Percentiles rank a stretch among this genome's conserved stretches.
Evolutionary conservation across 2,113 vertebrate genomes (phyloP).

Genomic region (Python bivittatus): DNA sequence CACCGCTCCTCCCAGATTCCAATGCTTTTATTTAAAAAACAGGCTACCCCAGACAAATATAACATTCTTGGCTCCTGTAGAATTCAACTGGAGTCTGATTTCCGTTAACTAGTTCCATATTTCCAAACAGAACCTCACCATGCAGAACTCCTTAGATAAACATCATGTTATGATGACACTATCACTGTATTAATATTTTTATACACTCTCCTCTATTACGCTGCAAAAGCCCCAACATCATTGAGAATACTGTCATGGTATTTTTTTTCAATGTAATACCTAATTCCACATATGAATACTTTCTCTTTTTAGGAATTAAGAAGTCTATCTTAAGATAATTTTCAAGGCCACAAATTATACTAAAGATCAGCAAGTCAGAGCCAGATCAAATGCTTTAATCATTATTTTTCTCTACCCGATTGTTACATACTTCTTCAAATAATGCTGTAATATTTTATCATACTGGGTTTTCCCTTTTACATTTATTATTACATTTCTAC

Average conservation of each 20-base stretch:
- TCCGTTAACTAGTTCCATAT: background rate
- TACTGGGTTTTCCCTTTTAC: background rate
- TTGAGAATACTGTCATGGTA: conserved; percentile 18
- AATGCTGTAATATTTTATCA: background rate
- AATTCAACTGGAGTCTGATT: background rate
- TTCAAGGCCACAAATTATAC: conserved; percentile 13
- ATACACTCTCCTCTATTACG: background rate
- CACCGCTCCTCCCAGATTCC: background rate
- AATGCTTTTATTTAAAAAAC: background rate
- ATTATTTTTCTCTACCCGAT: background rate
- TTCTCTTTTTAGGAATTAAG: conserved; percentile 19
- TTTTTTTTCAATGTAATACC: conserved; percentile 21
- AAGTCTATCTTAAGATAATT: conserved; percentile 24
- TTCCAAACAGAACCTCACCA: background rate
- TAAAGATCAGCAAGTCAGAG: conserved; percentile 8
- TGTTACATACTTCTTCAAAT: background rate
- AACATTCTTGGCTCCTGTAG: background rate
- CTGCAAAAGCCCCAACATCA: conserved; percentile 11
- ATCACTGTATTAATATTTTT: background rate
- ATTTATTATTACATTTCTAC: background rate
- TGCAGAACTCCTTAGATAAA: background rate
- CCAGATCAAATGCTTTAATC: background rate
- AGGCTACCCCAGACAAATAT: background rate
- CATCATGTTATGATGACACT: background rate
- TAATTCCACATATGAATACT: conserved; percentile 15